Evolutionary conservation across 2,888 invertebrate genomes (phyloP).

Genomic region (Drosophila mettleri): DNA sequence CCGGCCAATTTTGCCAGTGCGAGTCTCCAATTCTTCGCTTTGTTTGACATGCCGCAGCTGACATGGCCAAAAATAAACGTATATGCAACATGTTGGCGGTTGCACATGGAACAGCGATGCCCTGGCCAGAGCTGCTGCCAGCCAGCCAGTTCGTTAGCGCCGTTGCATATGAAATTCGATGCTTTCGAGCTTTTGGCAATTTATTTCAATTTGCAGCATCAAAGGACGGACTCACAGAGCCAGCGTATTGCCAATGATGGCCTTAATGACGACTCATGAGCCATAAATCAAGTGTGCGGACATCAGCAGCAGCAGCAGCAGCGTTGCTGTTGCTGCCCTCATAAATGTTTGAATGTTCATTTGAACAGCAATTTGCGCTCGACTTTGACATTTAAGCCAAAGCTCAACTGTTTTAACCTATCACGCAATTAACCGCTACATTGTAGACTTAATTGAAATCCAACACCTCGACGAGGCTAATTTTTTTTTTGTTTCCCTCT

Average conservation of each 20-base stretch:
- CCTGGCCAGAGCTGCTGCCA: neutral
- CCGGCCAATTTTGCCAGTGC: neutral
- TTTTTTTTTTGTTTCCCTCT: neutral
- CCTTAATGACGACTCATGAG: slow-evolving; percentile 52
- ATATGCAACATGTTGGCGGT: slow-evolving; percentile 28
- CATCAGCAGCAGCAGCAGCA: neutral
- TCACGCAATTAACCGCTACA: slow-evolving; percentile 53
- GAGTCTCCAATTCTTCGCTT: neutral
- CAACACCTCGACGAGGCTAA: slow-evolving; percentile 39
- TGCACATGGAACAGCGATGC: neutral
- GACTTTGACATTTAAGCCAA: slow-evolving; percentile 2
- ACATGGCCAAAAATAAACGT: slow-evolving; percentile 26
- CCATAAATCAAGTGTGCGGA: slow-evolving; percentile 49
- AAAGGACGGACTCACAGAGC: slow-evolving; percentile 40
- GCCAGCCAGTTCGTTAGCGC: slow-evolving; percentile 34
- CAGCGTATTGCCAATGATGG: slow-evolving; percentile 32
- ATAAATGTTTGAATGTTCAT: slow-evolving; percentile 39
- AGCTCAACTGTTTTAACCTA: slow-evolving; percentile 14
- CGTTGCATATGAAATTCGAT: slow-evolving; percentile 47
- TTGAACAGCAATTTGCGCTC: slow-evolving; percentile 25
- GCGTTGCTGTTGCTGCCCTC: slow-evolving; percentile 11
- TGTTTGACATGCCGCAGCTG: slow-evolving; percentile 29
- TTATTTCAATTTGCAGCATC: slow-evolving; percentile 62
- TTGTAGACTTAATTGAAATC: slow-evolving; percentile 50
- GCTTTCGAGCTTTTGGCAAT: slow-evolving; percentile 56